Percentiles rank a stretch among this genome's conserved stretches.
These are phyloP conservation scores for Meriones psammophilus DNA, from an alignment of 2,797 vertebrate genomes.

Conservation along the genomic window DNA sequence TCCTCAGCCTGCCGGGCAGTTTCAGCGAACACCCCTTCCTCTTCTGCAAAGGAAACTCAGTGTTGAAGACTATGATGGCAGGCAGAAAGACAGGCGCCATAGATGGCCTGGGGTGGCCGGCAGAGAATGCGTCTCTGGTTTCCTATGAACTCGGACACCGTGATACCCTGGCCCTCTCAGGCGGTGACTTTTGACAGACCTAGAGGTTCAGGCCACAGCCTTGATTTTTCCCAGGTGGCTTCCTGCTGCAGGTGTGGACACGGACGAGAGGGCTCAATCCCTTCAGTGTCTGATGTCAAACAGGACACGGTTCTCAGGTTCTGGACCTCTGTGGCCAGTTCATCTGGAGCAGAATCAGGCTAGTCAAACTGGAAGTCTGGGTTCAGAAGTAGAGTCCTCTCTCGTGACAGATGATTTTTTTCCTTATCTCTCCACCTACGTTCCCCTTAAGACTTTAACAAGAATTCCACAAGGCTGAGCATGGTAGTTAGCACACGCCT, in stretches of 20 bases:
- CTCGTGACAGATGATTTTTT: not conserved
- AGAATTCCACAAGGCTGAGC: not conserved
- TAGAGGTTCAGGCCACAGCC: not conserved
- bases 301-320: not conserved
- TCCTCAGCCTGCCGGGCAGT: not conserved
- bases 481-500: not conserved
- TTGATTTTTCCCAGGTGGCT: not conserved
- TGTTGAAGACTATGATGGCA: not conserved
- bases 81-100: not conserved
- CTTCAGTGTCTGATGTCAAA: not conserved
- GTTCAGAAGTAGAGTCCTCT: fast-evolving
- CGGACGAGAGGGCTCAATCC: not conserved
- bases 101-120: not conserved
- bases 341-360: not conserved
- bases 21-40: not conserved
- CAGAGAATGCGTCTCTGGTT: not conserved
- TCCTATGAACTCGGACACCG: fast-evolving
- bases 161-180: not conserved
- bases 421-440: not conserved
- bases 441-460: not conserved
- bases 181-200: not conserved
- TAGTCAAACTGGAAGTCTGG: not conserved
- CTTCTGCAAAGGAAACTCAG: not conserved
- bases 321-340: not conserved
- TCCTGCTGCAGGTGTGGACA: not conserved